Evolutionary conservation across 1,140 invertebrate genomes (phyloP), one percentile per base, ranked within the genome.

Genomic region (Cataglyphis hispanica): DNA sequence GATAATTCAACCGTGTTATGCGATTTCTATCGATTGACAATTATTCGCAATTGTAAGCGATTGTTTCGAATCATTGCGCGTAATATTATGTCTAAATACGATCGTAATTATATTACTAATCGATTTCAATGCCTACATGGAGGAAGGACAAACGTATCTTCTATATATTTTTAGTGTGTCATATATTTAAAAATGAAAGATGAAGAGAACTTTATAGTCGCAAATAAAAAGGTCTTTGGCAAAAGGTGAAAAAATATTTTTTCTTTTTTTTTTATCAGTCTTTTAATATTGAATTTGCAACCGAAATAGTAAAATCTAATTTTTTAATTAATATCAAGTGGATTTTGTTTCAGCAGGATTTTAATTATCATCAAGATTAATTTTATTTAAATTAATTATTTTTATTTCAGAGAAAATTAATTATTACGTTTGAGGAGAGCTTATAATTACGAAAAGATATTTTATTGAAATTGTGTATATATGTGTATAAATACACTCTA

Each of bases 41-140:
- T 72, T 40, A 81, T 58, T 25, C 66, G 13, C 34, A 11, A 70
- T 69, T 70, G 56, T 69, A 66, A 40, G 43, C 25, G 50, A 70
- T 58, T 70, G 64, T 69, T 81, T 66, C 40, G 56, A 81, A 81
- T 81, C 25, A 43, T 81, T 56, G 64, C n/a, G 50, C 46, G 50
- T 53, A 31, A 56, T 76, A 46, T 81, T 43, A 81, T 34, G 50
- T 67, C 34, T 69, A 81, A 69, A 69, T 80, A 40, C 16, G 22
- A 27, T 0, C 25, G 11, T 70, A 40, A 69, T 43, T 58, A 25
- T 40, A 16, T 31, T 22, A 58, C 13, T 8, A 3, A 7, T 70
- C 43, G 16, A 7, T 70, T 58, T 58, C 43, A 70, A 70, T 37
- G 31, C 31, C 4, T 13, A 34, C 4, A 50, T 34, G 25, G 22